Evolutionary conservation across 2,888 invertebrate genomes (phyloP).

Genomic region (Nemotelus nigrinus): DNA sequence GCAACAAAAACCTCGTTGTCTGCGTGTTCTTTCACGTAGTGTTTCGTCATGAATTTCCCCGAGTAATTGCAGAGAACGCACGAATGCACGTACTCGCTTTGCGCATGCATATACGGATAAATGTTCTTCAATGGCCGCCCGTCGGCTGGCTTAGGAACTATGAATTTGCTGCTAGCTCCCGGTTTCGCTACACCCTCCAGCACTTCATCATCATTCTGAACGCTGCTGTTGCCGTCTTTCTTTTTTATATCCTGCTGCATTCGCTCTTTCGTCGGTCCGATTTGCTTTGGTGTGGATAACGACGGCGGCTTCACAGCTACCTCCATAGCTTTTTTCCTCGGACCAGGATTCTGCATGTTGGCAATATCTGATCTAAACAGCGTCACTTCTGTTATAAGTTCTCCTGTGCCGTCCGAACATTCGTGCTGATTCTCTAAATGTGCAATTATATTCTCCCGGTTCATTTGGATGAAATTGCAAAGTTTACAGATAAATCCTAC

Average conservation of each 20-base stretch:
- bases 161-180: background rate
- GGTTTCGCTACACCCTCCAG: background rate
- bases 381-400: conserved; percentile 44
- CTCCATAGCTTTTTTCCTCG: background rate
- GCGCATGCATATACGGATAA: conserved; percentile 28
- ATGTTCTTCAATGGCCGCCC: conserved; percentile 26
- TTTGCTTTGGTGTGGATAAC: background rate
- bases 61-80: conserved; percentile 17
- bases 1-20: conserved; percentile 57
- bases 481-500: conserved; percentile 74
- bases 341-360: background rate
- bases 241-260: background rate
- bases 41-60: conserved; percentile 47
- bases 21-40: conserved; percentile 58
- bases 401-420: conserved; percentile 39
- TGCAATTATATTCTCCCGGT: conserved; percentile 69
- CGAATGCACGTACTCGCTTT: conserved; percentile 6
- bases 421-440: conserved; percentile 67
- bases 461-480: conserved; percentile 79
- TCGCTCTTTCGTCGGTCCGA: background rate
- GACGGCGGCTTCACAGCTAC: background rate
- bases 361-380: conserved; percentile 11
- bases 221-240: background rate
- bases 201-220: background rate
- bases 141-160: conserved; percentile 7